These are phyloP conservation scores for Aphelenchoides besseyi DNA, from an alignment of 1,140 invertebrate genomes.

Conservation along the genomic window DNA sequence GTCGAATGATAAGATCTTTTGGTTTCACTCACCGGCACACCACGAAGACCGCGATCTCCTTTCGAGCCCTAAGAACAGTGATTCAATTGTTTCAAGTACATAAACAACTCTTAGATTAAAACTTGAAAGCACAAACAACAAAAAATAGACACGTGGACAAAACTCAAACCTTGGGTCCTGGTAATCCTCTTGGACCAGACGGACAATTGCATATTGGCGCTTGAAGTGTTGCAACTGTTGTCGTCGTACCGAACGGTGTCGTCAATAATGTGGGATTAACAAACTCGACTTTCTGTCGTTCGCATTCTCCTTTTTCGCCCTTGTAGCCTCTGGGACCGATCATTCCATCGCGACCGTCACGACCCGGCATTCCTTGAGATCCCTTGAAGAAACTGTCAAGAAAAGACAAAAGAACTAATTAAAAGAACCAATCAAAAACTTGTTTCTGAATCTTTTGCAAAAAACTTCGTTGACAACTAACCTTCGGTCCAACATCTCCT, in stretches of 20 bases:
- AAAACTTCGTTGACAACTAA: too few relatives aligned
- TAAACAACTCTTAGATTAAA: neutral
- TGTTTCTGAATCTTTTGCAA: neutral
- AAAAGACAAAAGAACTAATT: constrained; percentile 20
- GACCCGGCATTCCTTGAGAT: constrained; percentile 37
- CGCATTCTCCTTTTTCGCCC: constrained; percentile 23
- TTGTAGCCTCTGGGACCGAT: constrained; percentile 45
- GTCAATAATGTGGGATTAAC: neutral
- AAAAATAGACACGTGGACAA: too few relatives aligned
- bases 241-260: neutral
- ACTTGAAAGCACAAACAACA: neutral
- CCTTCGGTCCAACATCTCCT: too few relatives aligned
- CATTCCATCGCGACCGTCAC: constrained; percentile 36
- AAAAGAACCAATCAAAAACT: constrained; percentile 27
- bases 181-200: constrained; percentile 28
- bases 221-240: neutral
- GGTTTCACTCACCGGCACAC: constrained; percentile 25
- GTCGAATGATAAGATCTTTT: neutral
- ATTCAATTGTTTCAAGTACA: neutral
- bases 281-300: constrained; percentile 1
- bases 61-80: constrained; percentile 52
- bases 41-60: constrained; percentile 47
- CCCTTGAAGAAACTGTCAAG: constrained; percentile 29
- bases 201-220: constrained; percentile 6
- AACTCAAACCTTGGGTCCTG: neutral